Conservation (phyloP, 2,797 vertebrate species). For the Gambelia wislizenii region DNA sequence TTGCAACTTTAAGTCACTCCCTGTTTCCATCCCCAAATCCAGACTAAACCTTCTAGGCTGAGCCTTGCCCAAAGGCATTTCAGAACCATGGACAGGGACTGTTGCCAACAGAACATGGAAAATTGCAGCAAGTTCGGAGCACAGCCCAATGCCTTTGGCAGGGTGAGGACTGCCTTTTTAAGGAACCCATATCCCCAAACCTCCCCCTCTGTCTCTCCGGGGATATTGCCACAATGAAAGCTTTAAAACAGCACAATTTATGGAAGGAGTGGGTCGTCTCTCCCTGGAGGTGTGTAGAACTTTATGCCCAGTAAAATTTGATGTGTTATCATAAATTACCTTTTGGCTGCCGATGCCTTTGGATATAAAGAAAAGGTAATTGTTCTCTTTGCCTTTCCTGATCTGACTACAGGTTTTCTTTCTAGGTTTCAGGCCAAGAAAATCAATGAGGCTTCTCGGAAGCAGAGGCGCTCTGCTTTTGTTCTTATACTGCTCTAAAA, state of each 20-base stretch:
- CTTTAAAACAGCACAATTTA: background rate
- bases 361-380: conserved; percentile 48
- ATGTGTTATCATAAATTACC: conserved; percentile 46
- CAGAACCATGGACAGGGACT: background rate
- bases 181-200: background rate
- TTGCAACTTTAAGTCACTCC: background rate
- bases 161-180: background rate
- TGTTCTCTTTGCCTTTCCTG: conserved; percentile 39
- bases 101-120: background rate
- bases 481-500: background rate
- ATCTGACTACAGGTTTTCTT: conserved; percentile 26
- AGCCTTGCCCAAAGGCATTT: background rate
- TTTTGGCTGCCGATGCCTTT: conserved; percentile 32
- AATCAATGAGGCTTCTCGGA: conserved; percentile 23
- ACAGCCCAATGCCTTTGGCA: background rate
- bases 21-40: background rate
- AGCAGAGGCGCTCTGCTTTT: background rate
- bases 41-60: background rate
- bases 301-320: conserved; percentile 55
- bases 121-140: background rate
- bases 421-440: conserved; percentile 22
- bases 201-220: background rate
- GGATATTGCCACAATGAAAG: conserved; percentile 6
- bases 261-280: conserved; percentile 28
- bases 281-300: background rate